Evolutionary conservation across 2,113 vertebrate species (phyloP).

Genomic region (Sapayoa aenigma): DNA sequence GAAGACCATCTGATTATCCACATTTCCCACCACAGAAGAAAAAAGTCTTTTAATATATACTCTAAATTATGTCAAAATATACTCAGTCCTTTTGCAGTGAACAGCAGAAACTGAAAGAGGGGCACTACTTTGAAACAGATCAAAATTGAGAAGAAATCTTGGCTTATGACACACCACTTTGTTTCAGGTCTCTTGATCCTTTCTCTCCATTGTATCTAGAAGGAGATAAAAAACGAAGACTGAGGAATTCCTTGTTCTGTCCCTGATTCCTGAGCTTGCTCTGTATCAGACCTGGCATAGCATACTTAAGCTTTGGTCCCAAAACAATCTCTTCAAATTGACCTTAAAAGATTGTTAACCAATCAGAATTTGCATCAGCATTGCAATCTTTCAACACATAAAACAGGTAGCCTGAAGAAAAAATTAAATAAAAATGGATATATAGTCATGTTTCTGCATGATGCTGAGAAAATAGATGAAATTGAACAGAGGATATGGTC

Average conservation of each 20-base stretch:
- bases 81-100: not conserved
- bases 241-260: not conserved
- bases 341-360: not conserved
- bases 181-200: not conserved
- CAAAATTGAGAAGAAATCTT: not conserved
- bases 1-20: not conserved
- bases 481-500: not conserved
- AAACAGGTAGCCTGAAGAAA: not conserved
- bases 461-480: not conserved
- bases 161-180: not conserved
- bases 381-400: not conserved
- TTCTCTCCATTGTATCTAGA: not conserved
- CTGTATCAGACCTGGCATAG: not conserved
- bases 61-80: not conserved
- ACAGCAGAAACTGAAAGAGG: not conserved
- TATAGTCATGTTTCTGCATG: not conserved
- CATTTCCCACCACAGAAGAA: not conserved
- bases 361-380: not conserved
- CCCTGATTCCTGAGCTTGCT: not conserved
- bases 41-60: not conserved
- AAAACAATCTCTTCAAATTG: not conserved
- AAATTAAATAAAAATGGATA: not conserved
- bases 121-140: not conserved
- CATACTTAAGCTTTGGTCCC: not conserved
- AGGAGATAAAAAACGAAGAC: not conserved